Conservation (phyloP, 1,140 invertebrate genomes). For the Antheraea mylitta region DNA sequence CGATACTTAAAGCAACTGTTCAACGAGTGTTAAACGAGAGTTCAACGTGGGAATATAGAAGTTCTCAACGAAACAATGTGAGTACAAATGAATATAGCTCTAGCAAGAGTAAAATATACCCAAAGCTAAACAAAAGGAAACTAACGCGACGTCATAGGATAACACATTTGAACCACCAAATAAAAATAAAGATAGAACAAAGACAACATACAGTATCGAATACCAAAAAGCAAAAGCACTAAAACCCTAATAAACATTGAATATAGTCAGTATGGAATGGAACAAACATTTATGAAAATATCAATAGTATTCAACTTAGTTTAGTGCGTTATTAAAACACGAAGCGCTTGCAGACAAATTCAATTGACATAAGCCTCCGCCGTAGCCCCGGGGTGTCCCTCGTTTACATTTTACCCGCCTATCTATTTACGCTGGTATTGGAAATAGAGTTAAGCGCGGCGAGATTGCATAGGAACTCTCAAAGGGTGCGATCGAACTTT, state of each 20-base stretch:
- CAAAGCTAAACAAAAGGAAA: neutral
- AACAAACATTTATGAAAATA: conserved; percentile 57
- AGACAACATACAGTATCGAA: conserved; percentile 21
- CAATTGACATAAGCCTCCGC: conserved; percentile 68
- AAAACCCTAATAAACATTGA: conserved; percentile 43
- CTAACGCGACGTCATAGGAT: conserved; percentile 37
- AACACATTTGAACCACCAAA: conserved; percentile 9
- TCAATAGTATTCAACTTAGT: conserved; percentile 60
- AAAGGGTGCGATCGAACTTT: conserved; percentile 54
- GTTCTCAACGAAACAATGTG: conserved; percentile 27
- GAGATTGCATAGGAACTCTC: conserved; percentile 57
- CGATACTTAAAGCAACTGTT: conserved; percentile 67
- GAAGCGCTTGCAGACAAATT: conserved; percentile 74
- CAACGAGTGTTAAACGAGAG: conserved; percentile 56
- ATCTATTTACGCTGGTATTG: conserved; percentile 66
- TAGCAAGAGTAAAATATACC: conserved; percentile 28
- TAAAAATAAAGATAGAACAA: neutral
- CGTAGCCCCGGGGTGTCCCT: conserved; percentile 54
- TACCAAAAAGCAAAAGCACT: conserved; percentile 44
- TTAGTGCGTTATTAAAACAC: conserved; percentile 67
- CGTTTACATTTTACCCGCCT: conserved; percentile 54
- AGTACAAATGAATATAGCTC: conserved; percentile 30
- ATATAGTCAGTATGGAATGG: conserved; percentile 42
- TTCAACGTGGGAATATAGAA: conserved; percentile 63
- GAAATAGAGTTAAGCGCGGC: conserved; percentile 61